These are phyloP conservation scores for Acridotheres tristis DNA, from an alignment of 2,797 vertebrate genomes.

Conservation along the genomic window DNA sequence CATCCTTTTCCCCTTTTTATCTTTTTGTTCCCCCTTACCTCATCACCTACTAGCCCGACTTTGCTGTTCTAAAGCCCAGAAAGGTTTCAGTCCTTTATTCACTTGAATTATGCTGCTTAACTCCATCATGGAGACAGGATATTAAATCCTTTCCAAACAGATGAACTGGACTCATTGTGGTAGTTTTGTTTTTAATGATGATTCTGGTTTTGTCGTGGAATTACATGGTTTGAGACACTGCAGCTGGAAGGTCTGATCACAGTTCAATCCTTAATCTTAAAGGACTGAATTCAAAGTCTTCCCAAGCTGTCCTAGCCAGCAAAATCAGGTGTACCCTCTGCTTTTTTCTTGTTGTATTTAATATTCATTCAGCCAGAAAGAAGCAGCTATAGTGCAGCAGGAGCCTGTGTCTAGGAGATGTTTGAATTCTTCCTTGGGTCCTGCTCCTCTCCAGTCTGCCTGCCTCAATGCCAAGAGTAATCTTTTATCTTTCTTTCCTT, in stretches of 20 bases:
- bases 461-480: background rate
- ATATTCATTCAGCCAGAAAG: background rate
- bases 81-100: background rate
- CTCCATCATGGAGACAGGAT: background rate
- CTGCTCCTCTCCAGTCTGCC: background rate
- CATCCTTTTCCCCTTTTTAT: accelerated
- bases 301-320: background rate
- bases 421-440: background rate
- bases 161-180: background rate
- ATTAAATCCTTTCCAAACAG: background rate
- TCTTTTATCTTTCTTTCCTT: background rate
- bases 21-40: background rate
- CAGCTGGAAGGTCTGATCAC: background rate
- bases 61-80: background rate
- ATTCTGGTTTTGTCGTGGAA: background rate
- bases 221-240: background rate
- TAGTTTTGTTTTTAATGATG: background rate
- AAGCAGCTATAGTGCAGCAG: accelerated
- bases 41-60: background rate
- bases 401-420: accelerated
- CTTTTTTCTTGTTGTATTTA: background rate
- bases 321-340: background rate
- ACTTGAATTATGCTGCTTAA: background rate
- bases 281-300: background rate
- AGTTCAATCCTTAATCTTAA: background rate